These are phyloP conservation scores for Drosophila orosa DNA, from an alignment of 1,140 invertebrate genomes.

Conservation along the genomic window DNA sequence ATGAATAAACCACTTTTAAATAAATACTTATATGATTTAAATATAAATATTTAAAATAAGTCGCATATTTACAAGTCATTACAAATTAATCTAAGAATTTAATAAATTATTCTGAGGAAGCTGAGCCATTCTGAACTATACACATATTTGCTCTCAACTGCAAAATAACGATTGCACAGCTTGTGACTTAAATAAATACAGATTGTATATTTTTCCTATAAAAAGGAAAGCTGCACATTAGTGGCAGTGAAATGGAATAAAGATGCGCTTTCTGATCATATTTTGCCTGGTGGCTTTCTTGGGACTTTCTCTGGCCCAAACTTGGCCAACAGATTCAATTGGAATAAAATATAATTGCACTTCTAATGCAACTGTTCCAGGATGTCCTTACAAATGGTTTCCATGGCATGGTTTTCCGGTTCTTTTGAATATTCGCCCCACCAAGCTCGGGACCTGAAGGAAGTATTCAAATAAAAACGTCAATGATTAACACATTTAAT, in stretches of 20 bases:
- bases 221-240: background rate
- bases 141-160: background rate
- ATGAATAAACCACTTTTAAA: no score
- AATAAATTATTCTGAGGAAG: background rate
- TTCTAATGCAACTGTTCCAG: background rate
- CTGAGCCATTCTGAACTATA: background rate
- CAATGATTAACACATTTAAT: no score
- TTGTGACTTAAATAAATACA: background rate
- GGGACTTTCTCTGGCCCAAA: background rate
- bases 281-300: background rate
- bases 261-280: background rate
- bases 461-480: background rate
- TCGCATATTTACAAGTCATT: background rate
- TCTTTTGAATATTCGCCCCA: background rate
- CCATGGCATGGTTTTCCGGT: background rate
- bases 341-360: slow-evolving; percentile 1
- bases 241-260: background rate
- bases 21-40: background rate
- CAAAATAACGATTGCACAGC: background rate
- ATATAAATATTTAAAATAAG: background rate
- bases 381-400: background rate
- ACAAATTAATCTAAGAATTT: background rate
- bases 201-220: background rate
- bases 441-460: background rate
- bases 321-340: background rate